Percentiles rank a stretch among this genome's conserved stretches.
Evolutionary conservation across 1,140 invertebrate genomes (phyloP).

Genomic region (Pogonomyrmex barbatus): DNA sequence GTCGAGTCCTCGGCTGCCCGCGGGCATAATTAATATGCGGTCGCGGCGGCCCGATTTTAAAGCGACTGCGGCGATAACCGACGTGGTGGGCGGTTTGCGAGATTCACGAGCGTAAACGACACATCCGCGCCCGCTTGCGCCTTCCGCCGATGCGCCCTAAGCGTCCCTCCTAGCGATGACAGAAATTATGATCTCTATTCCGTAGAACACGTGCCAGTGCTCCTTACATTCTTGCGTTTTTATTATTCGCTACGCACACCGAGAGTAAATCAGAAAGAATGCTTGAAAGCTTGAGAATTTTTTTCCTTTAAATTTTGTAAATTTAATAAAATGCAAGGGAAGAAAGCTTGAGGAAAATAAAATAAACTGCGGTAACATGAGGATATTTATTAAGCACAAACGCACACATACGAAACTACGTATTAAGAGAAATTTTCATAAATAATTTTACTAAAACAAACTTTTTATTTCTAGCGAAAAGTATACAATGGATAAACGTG

Average conservation of each 20-base stretch:
- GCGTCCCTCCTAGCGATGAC: not conserved
- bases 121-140: constrained; percentile 18
- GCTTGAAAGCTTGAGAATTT: not conserved
- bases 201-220: not conserved
- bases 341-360: not conserved
- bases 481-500: not conserved
- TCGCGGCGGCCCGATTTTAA: constrained; percentile 65
- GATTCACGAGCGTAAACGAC: constrained; percentile 47
- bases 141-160: not conserved
- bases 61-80: constrained; percentile 57
- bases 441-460: not conserved
- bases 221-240: not conserved
- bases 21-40: constrained; percentile 76
- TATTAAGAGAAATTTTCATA: not conserved
- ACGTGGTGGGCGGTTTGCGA: constrained; percentile 36
- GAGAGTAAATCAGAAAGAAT: not conserved
- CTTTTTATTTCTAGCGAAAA: constrained; percentile 3
- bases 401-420: not conserved
- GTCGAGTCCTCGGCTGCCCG: constrained; percentile 32
- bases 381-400: not conserved
- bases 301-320: not conserved
- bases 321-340: constrained; percentile 4
- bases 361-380: not conserved
- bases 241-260: not conserved
- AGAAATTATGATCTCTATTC: not conserved